Conservation (phyloP, 1,140 invertebrate genomes). For the Aphidius ervi region DNA sequence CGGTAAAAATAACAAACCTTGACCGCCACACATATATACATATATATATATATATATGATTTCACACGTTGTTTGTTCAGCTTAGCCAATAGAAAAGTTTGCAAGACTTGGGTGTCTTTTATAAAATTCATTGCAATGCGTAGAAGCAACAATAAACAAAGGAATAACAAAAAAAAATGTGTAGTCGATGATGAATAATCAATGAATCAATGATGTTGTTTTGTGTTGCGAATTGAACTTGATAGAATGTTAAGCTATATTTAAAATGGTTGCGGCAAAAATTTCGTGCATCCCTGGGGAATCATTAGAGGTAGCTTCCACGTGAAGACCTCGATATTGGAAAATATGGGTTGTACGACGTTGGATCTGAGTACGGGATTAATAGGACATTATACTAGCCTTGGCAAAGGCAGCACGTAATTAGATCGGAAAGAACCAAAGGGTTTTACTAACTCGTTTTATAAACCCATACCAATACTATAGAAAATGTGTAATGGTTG, state of each 20-base stretch:
- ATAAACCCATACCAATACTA: slow-evolving; percentile 15
- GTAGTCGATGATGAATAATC: no score
- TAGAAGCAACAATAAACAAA: no score
- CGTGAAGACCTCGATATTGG: no score
- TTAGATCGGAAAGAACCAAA: slow-evolving; percentile 53
- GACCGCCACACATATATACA: no score
- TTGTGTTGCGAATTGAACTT: not conserved
- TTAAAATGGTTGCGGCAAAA: slow-evolving; percentile 14
- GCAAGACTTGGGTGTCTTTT: no score
- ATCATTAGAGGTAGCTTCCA: slow-evolving; percentile 33
- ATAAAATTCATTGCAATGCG: no score
- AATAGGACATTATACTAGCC: slow-evolving; percentile 45
- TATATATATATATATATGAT: no score
- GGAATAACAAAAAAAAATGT: no score
- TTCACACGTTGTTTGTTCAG: no score
- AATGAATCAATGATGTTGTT: no score
- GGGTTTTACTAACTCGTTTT: slow-evolving; percentile 37
- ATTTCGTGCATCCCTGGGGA: slow-evolving; percentile 43
- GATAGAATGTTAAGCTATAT: not conserved
- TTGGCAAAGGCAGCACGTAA: slow-evolving; percentile 45
- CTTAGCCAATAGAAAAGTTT: no score
- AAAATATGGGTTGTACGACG: not conserved
- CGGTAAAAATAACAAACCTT: no score
- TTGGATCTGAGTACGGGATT: slow-evolving; percentile 37
- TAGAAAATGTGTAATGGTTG: slow-evolving; percentile 37